Base-by-base conservation (phyloP, 2,888 invertebrate species). In the Agrilus biguttatus region DNA sequence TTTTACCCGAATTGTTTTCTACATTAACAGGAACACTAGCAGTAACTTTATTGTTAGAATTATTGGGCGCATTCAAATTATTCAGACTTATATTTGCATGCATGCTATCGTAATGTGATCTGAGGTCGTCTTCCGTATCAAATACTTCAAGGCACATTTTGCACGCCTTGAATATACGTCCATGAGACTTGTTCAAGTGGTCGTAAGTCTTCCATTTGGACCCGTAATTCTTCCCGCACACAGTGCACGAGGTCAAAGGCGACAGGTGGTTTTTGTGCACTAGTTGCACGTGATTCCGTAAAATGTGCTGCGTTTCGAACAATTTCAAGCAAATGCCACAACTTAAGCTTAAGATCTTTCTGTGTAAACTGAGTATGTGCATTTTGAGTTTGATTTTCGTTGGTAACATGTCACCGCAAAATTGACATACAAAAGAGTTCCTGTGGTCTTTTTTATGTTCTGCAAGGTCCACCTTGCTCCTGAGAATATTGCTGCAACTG, bases 131-230 rank as follows among this genome's bases (percentile, higher is more conserved):
- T 47, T 72, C 71, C 5, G 65, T 66, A 5, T 69, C 69, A 49
- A 74, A 75, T n/a, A 75, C 71, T 36, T 71, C 71, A 40, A 75
- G 59, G 50, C 76, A 76, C n/a, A 69, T 67, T 56, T 72, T 74
- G 48, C 76, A 76, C 1, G 73, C 72, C 36, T 67, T 66, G 47
- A 74, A 75, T 23, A 72, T 71, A 39, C 71, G 65, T 0, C 74
- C 74, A 51, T 76, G 76, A 21, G 71, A 72, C 47, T 74, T 74
- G 47, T 73, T 72, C 35, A 75, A 63, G 50, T 76, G 76, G 53
- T 75, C 74, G 45, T 71, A 71, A 0, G 74, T 72, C 50, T 75
- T 75, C 70, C 74, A 73, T 45, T 73, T 72, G 1, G 71, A 72
- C 0, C 73, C 72, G 51, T 74, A 75, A 46, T 73, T 72, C 53